Conservation (phyloP, 1,140 invertebrate species). For the Vanessa atalanta region DNA sequence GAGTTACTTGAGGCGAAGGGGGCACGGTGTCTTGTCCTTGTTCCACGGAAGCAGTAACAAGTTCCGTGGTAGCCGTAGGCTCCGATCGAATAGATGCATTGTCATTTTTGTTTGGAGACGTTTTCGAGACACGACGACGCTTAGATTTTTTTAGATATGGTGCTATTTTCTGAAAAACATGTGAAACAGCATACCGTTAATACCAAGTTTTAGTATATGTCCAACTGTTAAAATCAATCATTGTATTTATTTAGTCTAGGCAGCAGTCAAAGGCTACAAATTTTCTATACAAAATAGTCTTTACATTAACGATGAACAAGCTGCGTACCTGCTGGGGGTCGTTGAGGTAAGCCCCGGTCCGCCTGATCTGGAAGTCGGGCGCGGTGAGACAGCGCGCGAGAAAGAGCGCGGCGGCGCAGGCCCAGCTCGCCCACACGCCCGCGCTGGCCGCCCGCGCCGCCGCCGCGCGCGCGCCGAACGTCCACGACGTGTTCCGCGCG, state of each 20-base stretch:
- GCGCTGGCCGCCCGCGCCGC: constrained; percentile 58
- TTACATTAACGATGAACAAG: neutral
- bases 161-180: constrained; percentile 59
- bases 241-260: neutral
- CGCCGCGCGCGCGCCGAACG: constrained; percentile 47
- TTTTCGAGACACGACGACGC: constrained; percentile 32
- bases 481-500: constrained; percentile 49
- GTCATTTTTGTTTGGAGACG: constrained; percentile 57
- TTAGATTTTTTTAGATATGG: constrained; percentile 56
- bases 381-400: constrained; percentile 66
- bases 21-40: constrained; percentile 60
- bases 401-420: constrained; percentile 59
- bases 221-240: neutral
- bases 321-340: constrained; percentile 57
- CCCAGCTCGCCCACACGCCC: constrained; percentile 66
- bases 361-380: constrained; percentile 59
- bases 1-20: constrained; percentile 55
- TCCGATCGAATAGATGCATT: constrained; percentile 60
- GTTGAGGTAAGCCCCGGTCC: constrained; percentile 53
- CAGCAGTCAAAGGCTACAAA: no score
- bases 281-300: no score
- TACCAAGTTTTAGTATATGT: neutral
- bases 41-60: constrained; percentile 66
- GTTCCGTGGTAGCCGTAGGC: constrained; percentile 63
- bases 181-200: no score